Evolutionary conservation across 1,140 invertebrate species (phyloP).

Genomic region (Apis florea): DNA sequence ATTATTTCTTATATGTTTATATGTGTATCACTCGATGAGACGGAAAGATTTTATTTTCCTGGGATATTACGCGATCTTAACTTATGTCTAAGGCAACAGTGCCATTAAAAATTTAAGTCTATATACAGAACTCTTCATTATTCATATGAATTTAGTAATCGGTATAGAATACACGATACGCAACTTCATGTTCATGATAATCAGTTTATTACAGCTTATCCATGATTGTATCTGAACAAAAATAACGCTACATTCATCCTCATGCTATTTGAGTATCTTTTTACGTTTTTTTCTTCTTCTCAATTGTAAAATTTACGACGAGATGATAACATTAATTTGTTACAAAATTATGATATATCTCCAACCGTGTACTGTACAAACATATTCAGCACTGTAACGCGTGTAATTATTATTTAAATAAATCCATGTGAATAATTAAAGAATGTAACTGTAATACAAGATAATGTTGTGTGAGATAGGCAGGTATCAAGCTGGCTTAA

Average conservation of each 20-base stretch:
- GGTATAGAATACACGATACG: constrained; percentile 68
- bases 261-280: constrained; percentile 64
- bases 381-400: constrained; percentile 64
- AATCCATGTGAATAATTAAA: constrained; percentile 67
- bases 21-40: constrained; percentile 65
- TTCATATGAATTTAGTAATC: constrained; percentile 68
- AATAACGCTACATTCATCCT: constrained; percentile 71
- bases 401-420: constrained; percentile 57
- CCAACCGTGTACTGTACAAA: constrained; percentile 71
- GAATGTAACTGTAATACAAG: constrained; percentile 71
- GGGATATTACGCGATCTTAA: constrained; percentile 62
- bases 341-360: constrained; percentile 70
- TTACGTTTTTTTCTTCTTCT: constrained; percentile 7
- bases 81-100: constrained; percentile 68
- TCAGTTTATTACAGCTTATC: constrained; percentile 75
- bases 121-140: constrained; percentile 68
- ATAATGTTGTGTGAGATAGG: constrained; percentile 75
- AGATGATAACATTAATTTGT: constrained; percentile 72
- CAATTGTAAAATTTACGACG: constrained; percentile 66
- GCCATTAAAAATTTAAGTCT: constrained; percentile 67
- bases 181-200: constrained; percentile 67
- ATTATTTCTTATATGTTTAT: constrained; percentile 61
- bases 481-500: constrained; percentile 80
- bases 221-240: constrained; percentile 72
- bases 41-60: constrained; percentile 65